Base-by-base conservation (phyloP, 2,113 vertebrate genomes). In the Columba janthina region DNA sequence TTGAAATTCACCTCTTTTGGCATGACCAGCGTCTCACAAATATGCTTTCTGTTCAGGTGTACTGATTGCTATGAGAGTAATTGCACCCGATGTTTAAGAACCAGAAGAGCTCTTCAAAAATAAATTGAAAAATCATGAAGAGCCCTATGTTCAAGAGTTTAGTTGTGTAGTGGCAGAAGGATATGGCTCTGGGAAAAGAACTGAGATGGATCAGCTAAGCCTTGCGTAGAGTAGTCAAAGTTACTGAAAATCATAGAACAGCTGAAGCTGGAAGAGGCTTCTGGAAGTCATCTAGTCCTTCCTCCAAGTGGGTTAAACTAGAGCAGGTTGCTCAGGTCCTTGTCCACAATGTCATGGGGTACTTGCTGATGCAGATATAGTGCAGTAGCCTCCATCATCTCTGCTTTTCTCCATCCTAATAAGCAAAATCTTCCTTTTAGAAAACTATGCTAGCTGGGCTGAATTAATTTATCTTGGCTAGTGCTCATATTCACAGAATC, bases 361-460 rank as follows among this genome's bases (percentile, higher is more conserved):
- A 8, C 11, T 53, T 70, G 38, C 50, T 56, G 34, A 28, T 36
- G 7, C 76, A 84, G 40, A 56, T 66, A 29, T 42, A 38, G 32
- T 18, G 11, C 61, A 36, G 12, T 12, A 36, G 19, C 40, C 62
- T 87, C 51, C n/a, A 15, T n/a, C 25, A 56, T 11, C 36, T 9
- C 71, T 32, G 40, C 57, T n/a, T 16, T 93, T 94, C 89, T 93
- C 76, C 38, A 83, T 53, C 70, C 76, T 94, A 79, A 75, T 94
- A 94, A 89, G 94, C 82, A 96, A 77, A 96, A 77, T 72, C 24
- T 91, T 89, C 85, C 51, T 62, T 51, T 88, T 42, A 42, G 54
- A 51, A 73, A 75, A 38, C 15, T 29, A 34, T 85, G 70, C 53
- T 70, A 2, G 76, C 77, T 74, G 62, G 21, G 26, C 54, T 88